A percentile compares a stretch with the other conserved stretches of the same genome.
Evolutionary conservation across 2,888 invertebrate species (phyloP).

Genomic region (Thysanoteuthis rhombus): DNA sequence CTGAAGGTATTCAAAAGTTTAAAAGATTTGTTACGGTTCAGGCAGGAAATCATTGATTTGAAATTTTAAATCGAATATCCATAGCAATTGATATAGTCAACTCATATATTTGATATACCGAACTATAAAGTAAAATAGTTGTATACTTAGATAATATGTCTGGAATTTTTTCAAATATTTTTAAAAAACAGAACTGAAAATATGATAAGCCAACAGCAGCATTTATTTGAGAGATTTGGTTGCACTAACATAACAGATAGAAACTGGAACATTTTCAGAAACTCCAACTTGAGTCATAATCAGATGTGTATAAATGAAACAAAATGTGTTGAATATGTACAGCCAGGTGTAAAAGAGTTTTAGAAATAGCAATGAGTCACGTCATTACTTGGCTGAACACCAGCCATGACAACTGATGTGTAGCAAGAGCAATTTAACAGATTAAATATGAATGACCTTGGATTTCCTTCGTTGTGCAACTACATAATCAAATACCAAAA

Average conservation of each 20-base stretch:
- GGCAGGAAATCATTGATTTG: neutral
- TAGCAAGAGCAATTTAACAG: neutral
- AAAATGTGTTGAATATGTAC: neutral
- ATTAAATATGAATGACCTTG: neutral
- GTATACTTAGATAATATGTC: neutral
- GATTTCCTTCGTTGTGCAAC: neutral
- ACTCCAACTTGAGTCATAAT: neutral
- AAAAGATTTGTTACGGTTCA: neutral
- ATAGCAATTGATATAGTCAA: neutral
- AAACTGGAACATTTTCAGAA: neutral
- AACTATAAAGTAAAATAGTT: neutral
- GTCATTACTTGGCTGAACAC: neutral
- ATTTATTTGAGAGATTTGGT: neutral
- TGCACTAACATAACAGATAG: neutral
- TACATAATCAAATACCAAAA: neutral
- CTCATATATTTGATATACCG: neutral
- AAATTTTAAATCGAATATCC: neutral
- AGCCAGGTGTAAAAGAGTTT: neutral
- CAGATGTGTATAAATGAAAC: neutral
- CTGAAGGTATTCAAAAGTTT: neutral
- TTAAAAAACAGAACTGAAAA: neutral
- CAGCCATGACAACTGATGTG: neutral
- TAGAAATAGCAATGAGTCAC: slow-evolving; percentile 12
- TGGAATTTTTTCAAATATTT: neutral
- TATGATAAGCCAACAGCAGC: neutral